These are phyloP conservation scores for Nothobranchius kuhntae DNA, from an alignment of 2,113 vertebrate genomes.

Conservation along the genomic window DNA sequence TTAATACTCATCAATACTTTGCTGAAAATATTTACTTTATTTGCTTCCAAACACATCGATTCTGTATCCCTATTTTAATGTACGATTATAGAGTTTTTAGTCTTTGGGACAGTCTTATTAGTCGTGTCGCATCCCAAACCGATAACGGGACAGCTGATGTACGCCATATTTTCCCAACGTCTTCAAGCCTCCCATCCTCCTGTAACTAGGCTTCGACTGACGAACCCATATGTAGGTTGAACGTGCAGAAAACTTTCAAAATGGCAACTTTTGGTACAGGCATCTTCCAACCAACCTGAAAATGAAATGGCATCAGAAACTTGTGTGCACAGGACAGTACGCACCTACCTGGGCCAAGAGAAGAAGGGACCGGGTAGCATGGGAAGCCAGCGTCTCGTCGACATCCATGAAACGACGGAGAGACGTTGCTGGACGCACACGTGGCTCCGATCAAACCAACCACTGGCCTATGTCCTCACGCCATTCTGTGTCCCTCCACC, in stretches of 20 bases:
- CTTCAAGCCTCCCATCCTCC: conserved; percentile 47
- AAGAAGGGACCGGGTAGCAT: conserved; percentile 37
- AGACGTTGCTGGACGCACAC: conserved; percentile 67
- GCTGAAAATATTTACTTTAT: not conserved
- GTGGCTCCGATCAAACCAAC: conserved; percentile 75
- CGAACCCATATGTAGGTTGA: conserved; percentile 22
- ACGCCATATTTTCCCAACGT: conserved; percentile 60
- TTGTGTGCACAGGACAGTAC: conserved; percentile 25
- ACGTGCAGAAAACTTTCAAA: conserved; percentile 54
- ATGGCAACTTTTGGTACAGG: conserved; percentile 48
- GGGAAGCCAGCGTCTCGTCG: conserved; percentile 51
- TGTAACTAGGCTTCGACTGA: conserved; percentile 41
- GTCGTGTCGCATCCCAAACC: conserved; percentile 14
- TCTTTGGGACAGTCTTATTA: not conserved
- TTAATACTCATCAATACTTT: not conserved
- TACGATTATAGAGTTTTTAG: not conserved
- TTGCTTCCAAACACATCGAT: not conserved
- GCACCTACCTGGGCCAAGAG: conserved; percentile 69
- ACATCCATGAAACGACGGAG: conserved; percentile 58
- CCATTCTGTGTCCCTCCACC: conserved; percentile 67
- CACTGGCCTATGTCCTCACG: conserved; percentile 73
- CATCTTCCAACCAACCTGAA: conserved; percentile 19
- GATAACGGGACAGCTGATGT: conserved; percentile 30
- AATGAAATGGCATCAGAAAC: conserved; percentile 26
- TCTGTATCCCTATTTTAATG: not conserved